Percentiles rank a stretch among this genome's conserved stretches.
Evolutionary conservation across 2,888 invertebrate genomes (phyloP).

Genomic region (Carpatolechia fugitivella): DNA sequence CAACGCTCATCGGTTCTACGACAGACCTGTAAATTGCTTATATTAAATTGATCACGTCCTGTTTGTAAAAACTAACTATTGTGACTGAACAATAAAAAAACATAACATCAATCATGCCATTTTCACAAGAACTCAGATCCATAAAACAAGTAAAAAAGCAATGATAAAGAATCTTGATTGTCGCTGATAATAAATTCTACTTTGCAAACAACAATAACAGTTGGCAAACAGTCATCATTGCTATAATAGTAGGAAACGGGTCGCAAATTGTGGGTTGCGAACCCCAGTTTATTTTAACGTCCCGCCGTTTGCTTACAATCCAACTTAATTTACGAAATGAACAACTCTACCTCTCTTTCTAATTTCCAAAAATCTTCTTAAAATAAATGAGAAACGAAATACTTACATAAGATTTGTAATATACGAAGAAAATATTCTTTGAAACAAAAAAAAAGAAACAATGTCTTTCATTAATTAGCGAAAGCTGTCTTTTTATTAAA

Average conservation of each 20-base stretch:
- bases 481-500: conserved; percentile 1
- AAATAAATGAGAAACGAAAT: conserved; percentile 44
- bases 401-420: not conserved
- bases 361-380: conserved; percentile 48
- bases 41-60: no score
- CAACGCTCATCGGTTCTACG: no score
- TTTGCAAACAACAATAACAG: not conserved
- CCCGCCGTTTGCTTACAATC: conserved; percentile 19
- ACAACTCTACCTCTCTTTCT: conserved; percentile 38
- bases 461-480: not conserved
- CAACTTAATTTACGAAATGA: conserved; percentile 33
- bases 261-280: not conserved
- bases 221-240: not conserved
- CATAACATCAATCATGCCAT: no score
- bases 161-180: no score
- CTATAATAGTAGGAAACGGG: not conserved
- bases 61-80: no score
- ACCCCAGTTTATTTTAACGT: conserved; percentile 7
- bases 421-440: no score
- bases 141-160: no score
- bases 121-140: no score
- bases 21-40: no score
- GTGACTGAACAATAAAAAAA: no score
- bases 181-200: not conserved
- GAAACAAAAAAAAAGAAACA: not conserved